Base-by-base conservation (phyloP, 1,140 invertebrate genomes). In the Drosophila insularis region DNA sequence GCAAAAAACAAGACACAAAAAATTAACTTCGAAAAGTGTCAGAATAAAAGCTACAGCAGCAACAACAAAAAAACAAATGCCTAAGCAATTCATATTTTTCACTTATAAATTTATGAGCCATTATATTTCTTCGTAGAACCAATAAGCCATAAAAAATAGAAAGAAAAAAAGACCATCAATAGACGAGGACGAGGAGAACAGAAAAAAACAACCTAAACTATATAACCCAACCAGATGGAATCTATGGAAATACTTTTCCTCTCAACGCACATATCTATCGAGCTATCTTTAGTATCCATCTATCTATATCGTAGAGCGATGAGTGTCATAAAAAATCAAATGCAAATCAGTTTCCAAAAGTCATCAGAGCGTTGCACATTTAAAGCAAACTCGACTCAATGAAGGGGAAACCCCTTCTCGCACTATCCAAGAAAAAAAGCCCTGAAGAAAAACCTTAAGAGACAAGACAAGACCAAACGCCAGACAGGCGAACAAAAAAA, bases 301-400 rank as follows among this genome's bases (percentile, higher is more conserved):
- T 37, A 37, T 37, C 35, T 37, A 13, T 37, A 37, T 37, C 35
- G 35, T 4, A 11, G 27, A 64, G 63, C 55, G 64, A 63, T 69
- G 46, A 65, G 71, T 63, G 82, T 81, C 82, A 67, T 87, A 89
- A 87, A 87, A 86, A 73, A 67, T 62, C 53, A 74, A 50, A 50
- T 56, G 74, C 82, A 78, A 71, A 78, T 74, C 81, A 74, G 63
- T 89, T 82, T 75, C 63, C 63, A 71, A 87, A 87, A 87, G 66
- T 89, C 84, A 80, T 71, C 76, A 73, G 82, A 87, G 79, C 82
- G 82, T 82, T 73, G 79, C 81, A 85, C 43, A 68, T 66, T 68
- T 63, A 50, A 50, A 50, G 43, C 43, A 50, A 50, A 68, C 61
- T 54, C 39, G 17, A 55, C 21, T 23, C 14, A n/a, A 17, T 35